These are phyloP conservation scores for Nibea coibor DNA, from an alignment of 2,113 vertebrate species.

Conservation along the genomic window DNA sequence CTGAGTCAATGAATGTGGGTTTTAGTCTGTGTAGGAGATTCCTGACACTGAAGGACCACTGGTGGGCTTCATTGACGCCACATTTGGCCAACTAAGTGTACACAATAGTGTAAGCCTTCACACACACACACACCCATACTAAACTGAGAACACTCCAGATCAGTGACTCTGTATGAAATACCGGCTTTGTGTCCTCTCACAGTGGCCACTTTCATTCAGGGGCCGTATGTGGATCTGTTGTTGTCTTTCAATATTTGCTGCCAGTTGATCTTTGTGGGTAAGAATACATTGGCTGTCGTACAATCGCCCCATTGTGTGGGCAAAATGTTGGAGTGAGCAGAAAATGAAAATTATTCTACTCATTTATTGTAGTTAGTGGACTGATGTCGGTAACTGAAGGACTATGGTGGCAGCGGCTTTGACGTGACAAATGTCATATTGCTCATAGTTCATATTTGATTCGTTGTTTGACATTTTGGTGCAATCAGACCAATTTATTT, in stretches of 20 bases:
- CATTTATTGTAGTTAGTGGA: constrained; percentile 23
- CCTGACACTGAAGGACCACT: constrained; percentile 16
- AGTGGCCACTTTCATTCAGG: constrained; percentile 74
- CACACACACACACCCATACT: constrained; percentile 22
- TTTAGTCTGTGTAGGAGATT: constrained; percentile 35
- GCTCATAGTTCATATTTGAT: not conserved
- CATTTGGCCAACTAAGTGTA: constrained; percentile 31
- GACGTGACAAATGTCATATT: not conserved
- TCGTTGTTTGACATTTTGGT: not conserved
- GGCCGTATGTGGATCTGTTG: constrained; percentile 74
- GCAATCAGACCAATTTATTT: not conserved
- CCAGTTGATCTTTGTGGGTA: constrained; percentile 48
- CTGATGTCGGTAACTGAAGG: constrained; percentile 35
- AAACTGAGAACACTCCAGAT: constrained; percentile 79
- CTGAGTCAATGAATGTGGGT: constrained; percentile 53
- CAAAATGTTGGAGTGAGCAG: constrained; percentile 39
- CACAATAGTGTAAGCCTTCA: constrained; percentile 21
- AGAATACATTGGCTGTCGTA: constrained; percentile 49
- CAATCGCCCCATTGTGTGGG: constrained; percentile 60
- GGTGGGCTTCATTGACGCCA: constrained; percentile 75
- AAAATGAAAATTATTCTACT: constrained; percentile 33
- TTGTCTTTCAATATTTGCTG: constrained; percentile 70
- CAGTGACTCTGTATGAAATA: constrained; percentile 68
- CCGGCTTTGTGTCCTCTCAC: constrained; percentile 71
- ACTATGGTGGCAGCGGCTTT: constrained; percentile 5